These are phyloP conservation scores for Drosophila melanogaster DNA, from an alignment of 1,140 invertebrate genomes.

Conservation along the genomic window Release_6_plus_ISO1_MT NT_033777.3:13699501-13700000, in stretches of 20 bases:
- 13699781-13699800: too few relatives aligned
- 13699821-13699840: background rate
- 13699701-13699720: too few relatives aligned
- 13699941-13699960: slow-evolving; percentile 28
- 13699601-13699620: background rate
- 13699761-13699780: too few relatives aligned
- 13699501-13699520: slow-evolving; percentile 32
- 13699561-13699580: slow-evolving; percentile 27
- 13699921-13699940: slow-evolving; percentile 50
- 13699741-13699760: too few relatives aligned
- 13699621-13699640: background rate
- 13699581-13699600: slow-evolving; percentile 9
- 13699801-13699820: too few relatives aligned
- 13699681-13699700: too few relatives aligned
- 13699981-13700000: slow-evolving; percentile 46
- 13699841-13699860: background rate
- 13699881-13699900: background rate
- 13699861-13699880: too few relatives aligned
- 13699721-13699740: too few relatives aligned
- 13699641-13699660: background rate
- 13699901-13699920: background rate
- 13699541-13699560: slow-evolving; percentile 36
- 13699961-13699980: slow-evolving; percentile 46
- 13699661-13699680: too few relatives aligned
- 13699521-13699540: slow-evolving; percentile 20